Evolutionary conservation across 2,888 invertebrate species (phyloP), one percentile per base, ranked within the genome.

Genomic region (Caenorhabditis imperialis): DNA sequence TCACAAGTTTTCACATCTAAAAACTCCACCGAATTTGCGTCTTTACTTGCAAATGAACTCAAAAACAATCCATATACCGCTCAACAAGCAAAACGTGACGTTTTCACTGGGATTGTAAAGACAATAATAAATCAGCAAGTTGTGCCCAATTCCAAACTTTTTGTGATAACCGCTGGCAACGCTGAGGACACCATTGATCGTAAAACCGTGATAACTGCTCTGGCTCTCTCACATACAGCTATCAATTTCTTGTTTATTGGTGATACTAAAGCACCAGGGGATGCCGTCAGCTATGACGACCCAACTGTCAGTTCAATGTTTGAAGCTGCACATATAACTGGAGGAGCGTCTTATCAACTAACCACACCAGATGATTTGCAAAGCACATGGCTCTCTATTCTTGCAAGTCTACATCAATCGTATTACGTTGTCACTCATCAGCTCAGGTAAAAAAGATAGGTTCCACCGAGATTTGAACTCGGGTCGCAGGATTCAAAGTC

Each of bases 381-480:
- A 42, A 61, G 16, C 14, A 44, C 58, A 22, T 79, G 79, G 79
- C 40, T 27, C 7, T 48, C 53, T 10, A 44, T 77, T 0, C 27
- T 74, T 7, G 47, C 47, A 3, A 70, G 73, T 25, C 38, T 71
- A 2, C 63, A 74, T 37, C 50, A 74, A 16, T 71, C 73, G 0
- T 75, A 75, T 42, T 78, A 69, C 20, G 55, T 79, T 1, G 37
- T 78, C 10, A 54, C 75, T 23, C 79, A 79, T 45, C 70, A 71
- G 23, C 35, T 79, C 6, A 53, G 53, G 78, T 78, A 12, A 50
- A 48, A 48, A 30, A n/a, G 37, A 25, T 57, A 80, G 80, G 80
- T 80, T 62, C 75, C 80, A 73, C 73, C 80, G 78, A 78, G 78
- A 78, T 77, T 76, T 57, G 78, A 78, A 76, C 78, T 76, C 77